Evolutionary conservation across 2,113 vertebrate genomes (phyloP), one percentile per base, ranked within the genome.

Genomic region (Tachuris rubrigastra): DNA sequence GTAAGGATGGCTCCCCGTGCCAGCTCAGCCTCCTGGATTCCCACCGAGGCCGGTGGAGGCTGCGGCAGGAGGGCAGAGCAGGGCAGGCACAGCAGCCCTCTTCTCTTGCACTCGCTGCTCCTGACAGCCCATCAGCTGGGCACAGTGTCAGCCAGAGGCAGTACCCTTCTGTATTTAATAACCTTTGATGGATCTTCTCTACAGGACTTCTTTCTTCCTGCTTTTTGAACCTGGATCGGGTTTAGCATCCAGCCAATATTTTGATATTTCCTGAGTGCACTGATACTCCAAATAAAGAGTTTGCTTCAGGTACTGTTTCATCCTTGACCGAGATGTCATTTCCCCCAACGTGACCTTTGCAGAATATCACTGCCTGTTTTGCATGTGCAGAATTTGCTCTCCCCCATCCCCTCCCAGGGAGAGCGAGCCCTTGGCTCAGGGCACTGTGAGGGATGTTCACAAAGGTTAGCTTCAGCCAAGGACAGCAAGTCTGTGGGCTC

Each of bases 261-360:
- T 86, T 83, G 72, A 58, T 92, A 88, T 86, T 49, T 50, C 71
- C 60, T 21, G 37, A 90, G 50, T 47, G 39, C 27, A 55, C 35
- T 62, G 83, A 81, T 81, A 68, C 76, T 52, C 65, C 79, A 91
- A 12, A 75, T 10, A 67, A 3, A 1, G 63, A 56, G 44, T 77
- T 80, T 84, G 35, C 65, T 87, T 59, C 68, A 63, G 92, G 87
- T 96, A 75, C 58, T 47, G 85, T 95, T 95, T 96, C 86, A 37
- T 78, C 68, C 86, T 71, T 31, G 53, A 27, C 56, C 8, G 63
- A 89, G 88, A 91, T 76, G 71, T 59, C 62, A 27, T 83, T 84
- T 92, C 12, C 39, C 63, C 55, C 42, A 27, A 0, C 12, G 37
- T 31, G 79, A 90, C 92, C 95, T 96, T 93, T 94, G 90, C 90